Base-by-base conservation (phyloP, 2,797 vertebrate species). In the Intellagama lesueurii region DNA sequence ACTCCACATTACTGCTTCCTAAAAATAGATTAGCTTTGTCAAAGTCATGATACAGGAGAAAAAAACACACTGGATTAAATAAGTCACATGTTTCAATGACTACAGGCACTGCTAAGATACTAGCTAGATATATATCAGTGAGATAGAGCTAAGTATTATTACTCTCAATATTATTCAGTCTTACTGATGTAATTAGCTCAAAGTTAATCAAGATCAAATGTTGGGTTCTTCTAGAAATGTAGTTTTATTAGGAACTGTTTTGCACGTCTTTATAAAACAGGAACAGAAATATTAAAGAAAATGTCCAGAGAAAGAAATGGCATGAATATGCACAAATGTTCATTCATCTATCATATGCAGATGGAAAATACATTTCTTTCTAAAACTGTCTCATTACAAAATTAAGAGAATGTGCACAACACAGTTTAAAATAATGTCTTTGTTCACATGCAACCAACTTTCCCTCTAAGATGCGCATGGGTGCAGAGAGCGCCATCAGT, bases 1-100 rank as follows among this genome's bases (percentile, higher is more conserved):
- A 83, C 32, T 82, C 85, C 49, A 35, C 4, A 73, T 91, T 92
- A 69, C 26, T 44, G 76, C 86, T 7, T 60, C 70, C 52, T 47
- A 73, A 87, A 81, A 93, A 80, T 44, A 66, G 0, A 85, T 85
- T 87, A 86, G 40, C 88, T 82, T 60, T 81, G 92, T 88, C 91
- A 83, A 7, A 66, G 70, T 47, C 17, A 82, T 81, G 86, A 83
- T 19, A 35, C 9, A 35, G 87, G 90, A 91, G 49, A 16, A 19
- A 3, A n/a, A 24, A 24, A 1, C 92, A 90, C 14, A 30, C 17
- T 90, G 47, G 91, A 87, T 68, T 88, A 94, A 93, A 79, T 24
- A 0, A 86, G 9, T 8, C 26, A 82, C 0, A 70, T 19, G 64
- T 22, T 85, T 47, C 60, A 86, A 81, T 12, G 72, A 47, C 26